phyloP scores from a whole-genome alignment of 2,113 vertebrate species.

The Sander vitreus region DNA sequence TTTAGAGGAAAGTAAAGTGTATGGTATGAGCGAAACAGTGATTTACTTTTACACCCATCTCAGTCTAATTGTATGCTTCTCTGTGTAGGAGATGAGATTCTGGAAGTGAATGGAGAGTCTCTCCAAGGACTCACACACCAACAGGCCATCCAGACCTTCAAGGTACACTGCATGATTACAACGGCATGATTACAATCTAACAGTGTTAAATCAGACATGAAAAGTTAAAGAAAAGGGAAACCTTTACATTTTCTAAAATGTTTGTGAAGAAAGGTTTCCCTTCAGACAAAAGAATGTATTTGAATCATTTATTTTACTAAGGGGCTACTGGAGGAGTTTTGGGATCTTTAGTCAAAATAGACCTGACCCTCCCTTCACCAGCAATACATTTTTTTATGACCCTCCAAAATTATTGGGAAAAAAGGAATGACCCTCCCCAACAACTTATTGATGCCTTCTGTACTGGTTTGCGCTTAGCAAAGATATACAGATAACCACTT shows the following conservation, averaged over 20 bases:
- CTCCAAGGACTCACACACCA: constrained; percentile 96
- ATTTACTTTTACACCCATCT: background rate
- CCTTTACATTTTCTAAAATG: background rate
- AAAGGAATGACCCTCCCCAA: no score
- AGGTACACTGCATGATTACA: constrained; percentile 83
- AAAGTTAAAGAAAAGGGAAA: background rate
- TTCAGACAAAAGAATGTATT: background rate
- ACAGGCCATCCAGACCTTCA: constrained; percentile 97
- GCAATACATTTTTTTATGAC: no score
- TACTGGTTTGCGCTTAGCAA: no score
- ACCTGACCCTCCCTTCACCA: no score
- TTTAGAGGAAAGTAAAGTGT: background rate
- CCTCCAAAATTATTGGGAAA: no score
- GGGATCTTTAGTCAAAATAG: no score
- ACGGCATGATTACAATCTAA: background rate
- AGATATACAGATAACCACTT: no score
- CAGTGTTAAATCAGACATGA: background rate
- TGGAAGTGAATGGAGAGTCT: constrained; percentile 97
- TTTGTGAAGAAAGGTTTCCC: background rate
- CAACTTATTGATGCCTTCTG: no score
- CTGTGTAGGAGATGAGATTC: constrained; percentile 91
- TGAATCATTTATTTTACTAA: background rate
- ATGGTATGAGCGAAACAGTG: background rate
- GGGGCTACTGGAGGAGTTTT: no score
- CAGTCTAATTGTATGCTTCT: background rate